Evolutionary conservation across 2,797 vertebrate species (phyloP), one percentile per base, ranked within the genome.

Genomic region (Enteromius afrohamiltoni): DNA sequence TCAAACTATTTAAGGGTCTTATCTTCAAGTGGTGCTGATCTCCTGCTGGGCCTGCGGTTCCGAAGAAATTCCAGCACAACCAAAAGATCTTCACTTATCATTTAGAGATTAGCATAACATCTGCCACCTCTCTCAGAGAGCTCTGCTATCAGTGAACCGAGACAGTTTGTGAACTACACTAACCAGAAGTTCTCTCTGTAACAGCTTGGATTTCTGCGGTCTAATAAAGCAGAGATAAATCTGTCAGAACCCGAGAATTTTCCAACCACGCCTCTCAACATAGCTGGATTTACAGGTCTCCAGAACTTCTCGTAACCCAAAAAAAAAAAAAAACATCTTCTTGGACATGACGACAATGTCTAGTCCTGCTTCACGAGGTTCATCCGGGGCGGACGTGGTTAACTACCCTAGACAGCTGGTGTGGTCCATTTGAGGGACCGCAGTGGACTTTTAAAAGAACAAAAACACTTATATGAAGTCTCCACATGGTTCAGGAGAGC

Each of bases 101-200:
- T 6, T 9, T 23, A 16, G 47, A 89, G 88, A 89, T 89, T 85
- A 87, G 79, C 83, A 49, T 47, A 78, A 83, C 77, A 82, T 82
- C 76, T 53, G 77, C 80, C 83, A 78, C 81, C 87, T 85, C 82
- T 80, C 42, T 55, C 75, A 45, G 17, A 85, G 55, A 67, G 65
- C 42, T 29, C 47, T 9, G 49, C 76, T 80, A 86, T 90, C 87
- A 84, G 47, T 75, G 31, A 68, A 53, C 34, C 23, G 45, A 78
- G 85, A 85, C 47, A 76, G 29, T 64, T 81, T 47, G 78, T 7
- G 77, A 89, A 31, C 76, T 79, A 87, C 85, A 87, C 68, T 58
- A 88, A 74, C 68, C 87, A 86, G 88, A 85, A 49, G 64, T 49
- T 51, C 37, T 73, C 47, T 14, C 29, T 64, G 45, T 45, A 79